Base-by-base conservation (phyloP, 2,797 vertebrate species). In the Malurus leucopterus region DNA sequence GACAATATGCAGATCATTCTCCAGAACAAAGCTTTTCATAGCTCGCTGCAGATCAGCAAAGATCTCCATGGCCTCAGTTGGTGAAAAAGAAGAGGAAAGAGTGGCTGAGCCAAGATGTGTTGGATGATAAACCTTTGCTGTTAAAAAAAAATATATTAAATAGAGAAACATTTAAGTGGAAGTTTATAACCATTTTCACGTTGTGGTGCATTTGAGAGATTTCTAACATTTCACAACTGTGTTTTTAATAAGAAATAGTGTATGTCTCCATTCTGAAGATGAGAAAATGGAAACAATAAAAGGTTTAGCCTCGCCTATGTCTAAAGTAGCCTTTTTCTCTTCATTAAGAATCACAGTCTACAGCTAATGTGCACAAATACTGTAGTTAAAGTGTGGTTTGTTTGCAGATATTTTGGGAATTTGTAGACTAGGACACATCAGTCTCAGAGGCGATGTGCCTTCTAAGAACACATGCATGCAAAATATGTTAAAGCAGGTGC, bases 21-120 rank as follows among this genome's bases (percentile, higher is more conserved):
- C 99, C 91, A 99, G 96, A 64, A 99, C 99, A 95, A 99, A 99
- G 70, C 98, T 98, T 93, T 99, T 99, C 99, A 99, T 99, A 71
- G 99, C 99, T 95, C 98, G 98, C 94, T 99, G 99, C 54, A 99
- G 98, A 93, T 99, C 99, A 88, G 99, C 98, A 97, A 99, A 99
- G 96, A 99, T 98, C 85, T 98, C 98, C 78, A 99, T 96, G 34
- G 99, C 98, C 93, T 99, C 99, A 20, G 92, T 95, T 68, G 99
- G 99, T 50, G 99, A 99, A 67, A 99, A 98, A 70, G 98, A 99
- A 68, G 99, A 99, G 16, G 98, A 98, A 71, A 99, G 97, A 59
- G 99, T 99, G 77, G 99, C 99, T 40, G 97, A 97, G 61, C 99
- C 99, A 40, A 99, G 98, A 81, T 99, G 98, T 53, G 99, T 99